Evolutionary conservation across 1,140 invertebrate species (phyloP).

Genomic region (Delia radicum): DNA sequence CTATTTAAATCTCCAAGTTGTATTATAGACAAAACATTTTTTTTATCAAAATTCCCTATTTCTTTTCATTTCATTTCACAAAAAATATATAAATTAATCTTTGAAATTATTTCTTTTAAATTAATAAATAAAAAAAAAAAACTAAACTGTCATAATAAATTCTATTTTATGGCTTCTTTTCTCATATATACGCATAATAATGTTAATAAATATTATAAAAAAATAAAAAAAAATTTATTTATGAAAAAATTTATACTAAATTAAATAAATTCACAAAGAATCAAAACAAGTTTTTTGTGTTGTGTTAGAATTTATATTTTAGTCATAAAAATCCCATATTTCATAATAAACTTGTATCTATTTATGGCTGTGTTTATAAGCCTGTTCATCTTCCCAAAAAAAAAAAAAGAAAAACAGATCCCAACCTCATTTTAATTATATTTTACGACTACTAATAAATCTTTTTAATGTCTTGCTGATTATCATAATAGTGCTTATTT

Average conservation of each 20-base stretch:
- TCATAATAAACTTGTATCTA: background rate
- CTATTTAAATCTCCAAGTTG: too few relatives aligned
- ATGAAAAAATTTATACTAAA: background rate
- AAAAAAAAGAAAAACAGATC: background rate
- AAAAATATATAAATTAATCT: too few relatives aligned
- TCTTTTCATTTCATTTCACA: too few relatives aligned
- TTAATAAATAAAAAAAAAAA: too few relatives aligned
- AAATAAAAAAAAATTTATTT: background rate
- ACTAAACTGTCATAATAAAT: slow-evolving; percentile 2
- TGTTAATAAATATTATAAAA: background rate
- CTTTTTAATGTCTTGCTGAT: slow-evolving; percentile 4
- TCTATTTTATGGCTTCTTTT: background rate
- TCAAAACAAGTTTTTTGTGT: background rate
- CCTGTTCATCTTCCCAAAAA: background rate
- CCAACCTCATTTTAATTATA: slow-evolving; percentile 1
- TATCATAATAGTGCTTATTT: background rate
- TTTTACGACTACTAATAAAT: background rate
- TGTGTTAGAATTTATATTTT: background rate
- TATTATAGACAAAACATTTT: too few relatives aligned
- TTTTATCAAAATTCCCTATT: too few relatives aligned
- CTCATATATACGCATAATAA: background rate
- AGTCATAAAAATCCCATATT: background rate
- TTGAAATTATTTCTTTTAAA: background rate
- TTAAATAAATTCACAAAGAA: background rate
- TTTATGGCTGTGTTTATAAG: background rate